These are phyloP conservation scores for Delphinapterus leucas DNA, from an alignment of 2,113 vertebrate species.

Conservation along the genomic window DNA sequence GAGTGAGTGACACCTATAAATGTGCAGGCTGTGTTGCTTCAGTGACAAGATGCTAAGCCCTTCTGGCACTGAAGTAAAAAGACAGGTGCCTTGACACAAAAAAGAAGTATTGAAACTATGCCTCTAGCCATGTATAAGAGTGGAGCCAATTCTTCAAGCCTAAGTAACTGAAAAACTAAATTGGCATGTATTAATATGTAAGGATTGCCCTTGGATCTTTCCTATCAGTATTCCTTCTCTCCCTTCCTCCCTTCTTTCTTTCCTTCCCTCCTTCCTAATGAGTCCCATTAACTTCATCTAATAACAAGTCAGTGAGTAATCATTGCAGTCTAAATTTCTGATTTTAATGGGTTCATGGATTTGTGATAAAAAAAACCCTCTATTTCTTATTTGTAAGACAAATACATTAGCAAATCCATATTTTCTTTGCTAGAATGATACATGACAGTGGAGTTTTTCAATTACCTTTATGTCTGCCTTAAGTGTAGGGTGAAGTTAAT, in stretches of 20 bases:
- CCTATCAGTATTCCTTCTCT: background rate
- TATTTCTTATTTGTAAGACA: conserved; percentile 60
- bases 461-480: conserved; percentile 68
- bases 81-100: conserved; percentile 83
- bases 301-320: background rate
- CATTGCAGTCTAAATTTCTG: conserved; percentile 53
- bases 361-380: conserved; percentile 26
- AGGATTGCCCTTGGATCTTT: conserved; percentile 61
- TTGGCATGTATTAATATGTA: conserved; percentile 55
- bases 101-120: conserved; percentile 78
- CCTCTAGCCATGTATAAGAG: conserved; percentile 75
- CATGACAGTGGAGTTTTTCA: conserved; percentile 50
- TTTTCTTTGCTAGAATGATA: conserved; percentile 57
- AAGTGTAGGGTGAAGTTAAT: conserved; percentile 72
- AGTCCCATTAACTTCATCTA: conserved; percentile 49
- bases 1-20: conserved; percentile 85
- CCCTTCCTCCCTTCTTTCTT: background rate
- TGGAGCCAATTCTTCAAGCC: conserved; percentile 78
- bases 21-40: conserved; percentile 83
- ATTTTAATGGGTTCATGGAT: conserved; percentile 55
- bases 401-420: conserved; percentile 48
- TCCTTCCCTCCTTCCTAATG: background rate
- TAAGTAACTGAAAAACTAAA: conserved; percentile 79
- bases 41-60: conserved; percentile 84
- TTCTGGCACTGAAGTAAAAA: conserved; percentile 83